Percentiles rank a stretch among this genome's conserved stretches.
phyloP scores from a whole-genome alignment of 1,140 invertebrate genomes.

The Uloborus diversus region DNA sequence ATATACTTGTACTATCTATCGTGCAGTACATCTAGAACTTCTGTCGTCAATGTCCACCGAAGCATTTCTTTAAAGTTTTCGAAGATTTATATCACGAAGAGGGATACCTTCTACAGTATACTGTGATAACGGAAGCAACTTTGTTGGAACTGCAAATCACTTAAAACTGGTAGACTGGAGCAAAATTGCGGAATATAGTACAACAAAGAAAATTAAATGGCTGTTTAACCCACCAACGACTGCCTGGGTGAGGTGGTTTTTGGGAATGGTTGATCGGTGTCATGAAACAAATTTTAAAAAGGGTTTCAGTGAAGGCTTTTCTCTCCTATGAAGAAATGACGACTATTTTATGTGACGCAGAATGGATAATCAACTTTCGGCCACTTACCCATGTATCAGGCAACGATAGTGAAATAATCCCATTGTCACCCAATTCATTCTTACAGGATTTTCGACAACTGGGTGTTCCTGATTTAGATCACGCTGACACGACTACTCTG shows the following conservation, averaged over 20 bases:
- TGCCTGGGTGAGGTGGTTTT: background rate
- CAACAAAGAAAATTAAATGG: background rate
- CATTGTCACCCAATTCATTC: background rate
- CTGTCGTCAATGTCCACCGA: background rate
- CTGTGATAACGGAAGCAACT: slow-evolving; percentile 54
- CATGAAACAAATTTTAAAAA: background rate
- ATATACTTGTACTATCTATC: slow-evolving; percentile 66
- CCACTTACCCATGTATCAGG: background rate
- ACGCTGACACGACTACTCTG: background rate
- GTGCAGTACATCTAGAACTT: slow-evolving; percentile 63
- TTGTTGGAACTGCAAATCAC: background rate
- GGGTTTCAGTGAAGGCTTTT: background rate
- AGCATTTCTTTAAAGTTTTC: slow-evolving; percentile 22
- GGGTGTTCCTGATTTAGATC: background rate
- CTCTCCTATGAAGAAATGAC: background rate
- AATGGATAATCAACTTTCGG: background rate
- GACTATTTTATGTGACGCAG: background rate
- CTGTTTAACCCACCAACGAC: background rate
- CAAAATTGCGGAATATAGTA: background rate
- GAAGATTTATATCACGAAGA: slow-evolving; percentile 2
- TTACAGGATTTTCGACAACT: slow-evolving; percentile 13
- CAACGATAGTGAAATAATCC: background rate
- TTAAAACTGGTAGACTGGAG: slow-evolving; percentile 18
- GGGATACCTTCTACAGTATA: slow-evolving; percentile 44
- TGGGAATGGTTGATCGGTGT: background rate